Base-by-base conservation (phyloP, 2,888 invertebrate genomes). In the Octodonta nipae region DNA sequence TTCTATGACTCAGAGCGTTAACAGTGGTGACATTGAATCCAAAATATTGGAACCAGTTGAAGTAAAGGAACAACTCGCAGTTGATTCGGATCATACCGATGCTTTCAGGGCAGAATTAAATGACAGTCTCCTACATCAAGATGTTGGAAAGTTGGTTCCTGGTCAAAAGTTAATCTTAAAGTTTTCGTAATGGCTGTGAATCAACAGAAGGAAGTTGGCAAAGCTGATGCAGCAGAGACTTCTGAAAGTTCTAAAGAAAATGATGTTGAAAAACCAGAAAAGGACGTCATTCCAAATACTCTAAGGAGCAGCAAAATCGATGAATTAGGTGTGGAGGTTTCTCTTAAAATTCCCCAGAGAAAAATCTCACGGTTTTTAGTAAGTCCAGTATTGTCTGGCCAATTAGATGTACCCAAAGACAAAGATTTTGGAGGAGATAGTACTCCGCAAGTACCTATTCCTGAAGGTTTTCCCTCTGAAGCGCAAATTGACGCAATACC, bases 311-410 rank as follows among this genome's bases (percentile, higher is more conserved):
- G n/a, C 10, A 29, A 29, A 14, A 5, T 26, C 13, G 38, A 39
- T 2, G 44, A 44, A 28, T 42, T 47, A 32, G 33, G 34, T 36
- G 45, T 42, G 7, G 38, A 43, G 22, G 17, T 11, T 2, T 29
- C 36, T 10, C 37, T 52, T 17, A 66, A 66, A 36, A 59, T 63
- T 11, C 61, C 67, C 5, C 72, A 73, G 45, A 65, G 83, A 36
- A 84, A 84, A 57, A 79, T 84, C 47, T 84, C 84, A 15, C 66
- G 84, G 35, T 85, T 85, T 62, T 69, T 83, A 55, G 83, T 85
- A 45, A 84, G 83, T 57, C 83, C 84, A 13, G 83, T 84, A 2
- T 67, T 78, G 16, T 76, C 75, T 51, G 61, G 60, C 5, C 70
- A 64, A 43, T 56, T 66, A 33, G 58, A 59, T 35, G 36, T 63